Base-by-base conservation (phyloP, 2,113 vertebrate genomes). In the Mixornis gularis region DNA sequence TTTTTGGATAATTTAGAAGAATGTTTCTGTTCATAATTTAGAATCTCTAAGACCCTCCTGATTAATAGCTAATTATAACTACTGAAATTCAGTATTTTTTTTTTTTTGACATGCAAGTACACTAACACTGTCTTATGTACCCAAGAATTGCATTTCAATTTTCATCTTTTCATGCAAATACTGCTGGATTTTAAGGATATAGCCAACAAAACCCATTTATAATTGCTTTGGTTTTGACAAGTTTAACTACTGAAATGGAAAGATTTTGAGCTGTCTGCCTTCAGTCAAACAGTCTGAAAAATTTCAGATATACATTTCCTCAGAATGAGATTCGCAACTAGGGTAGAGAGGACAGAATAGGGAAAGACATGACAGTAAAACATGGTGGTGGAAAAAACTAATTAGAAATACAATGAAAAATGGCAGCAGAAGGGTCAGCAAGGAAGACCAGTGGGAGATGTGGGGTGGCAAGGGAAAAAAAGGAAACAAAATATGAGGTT, bases 11-110 rank as follows among this genome's bases (percentile, higher is more conserved):
- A 79, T 85, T 95, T 71, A 72, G 40, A 59, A 58, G 6, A 84
- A 26, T 34, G 13, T 59, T 91, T 95, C 34, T 66, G 13, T 43
- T 60, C 72, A 72, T 59, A 89, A 93, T 68, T 87, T 70, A 89
- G 29, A 60, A 48, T 49, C 59, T 77, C 65, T 52, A 56, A 76
- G 53, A 7, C 2, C 7, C 4, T 85, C 20, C 56, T 72, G 53
- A 65, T 90, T 80, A 74, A 79, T 79, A 77, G 92, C 85, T 92
- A 59, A 90, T 85, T 80, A 27, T 30, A 69, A 63, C 17, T 46
- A 52, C 22, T 68, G 64, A 70, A 68, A 80, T 69, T 27, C n/a
- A 59, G 7, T 20, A 17, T 69, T 79, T 76, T 78, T 55, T 76
- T 78, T 55, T 9, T 43, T 77, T 89, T 74, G 38, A 69, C 32